Evolutionary conservation across 2,888 invertebrate species (phyloP), one percentile per base, ranked within the genome.

Genomic region (Leptopterna dolabrata): DNA sequence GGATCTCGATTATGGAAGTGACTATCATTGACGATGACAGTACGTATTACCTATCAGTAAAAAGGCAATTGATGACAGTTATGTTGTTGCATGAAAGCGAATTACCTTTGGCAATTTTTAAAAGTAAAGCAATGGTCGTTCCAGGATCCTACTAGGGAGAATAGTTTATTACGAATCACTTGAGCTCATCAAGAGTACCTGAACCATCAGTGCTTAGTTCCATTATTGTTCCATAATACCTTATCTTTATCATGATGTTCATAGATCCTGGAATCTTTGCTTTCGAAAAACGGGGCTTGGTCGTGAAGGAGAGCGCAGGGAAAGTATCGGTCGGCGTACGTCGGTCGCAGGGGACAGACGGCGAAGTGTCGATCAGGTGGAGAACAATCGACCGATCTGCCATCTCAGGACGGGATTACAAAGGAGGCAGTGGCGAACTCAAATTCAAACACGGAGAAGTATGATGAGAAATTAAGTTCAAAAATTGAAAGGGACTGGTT

Each of bases 11-110:
- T 90, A 93, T 93, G 92, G 93, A 93, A 91, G 92, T 94, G 84
- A 93, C 93, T 45, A 94, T 94, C 87, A 92, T 94, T 43, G 93
- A 94, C 89, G 94, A 94, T 90, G 94, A 94, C 90, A 93, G 94
- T 94, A 91, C 90, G 92, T 89, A 16, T 24, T 7, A 45, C 9
- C 16, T n/a, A n/a, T 4, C 36, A 36, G 36, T 36, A 36, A n/a
- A 0, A 24, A 84, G 2, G 29, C 29, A n/a, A n/a, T n/a, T n/a
- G n/a, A n/a, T n/a, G n/a, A n/a, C n/a, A n/a, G n/a, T n/a, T n/a
- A n/a, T n/a, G n/a, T n/a, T n/a, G n/a, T n/a, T n/a, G n/a, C n/a
- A n/a, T n/a, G n/a, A n/a, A n/a, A n/a, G n/a, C n/a, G n/a, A n/a
- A n/a, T n/a, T n/a, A n/a, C n/a, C n/a, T n/a, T n/a, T n/a, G n/a